Evolutionary conservation across 2,113 vertebrate species (phyloP), one percentile per base, ranked within the genome.

Genomic region (Gorilla gorilla): DNA sequence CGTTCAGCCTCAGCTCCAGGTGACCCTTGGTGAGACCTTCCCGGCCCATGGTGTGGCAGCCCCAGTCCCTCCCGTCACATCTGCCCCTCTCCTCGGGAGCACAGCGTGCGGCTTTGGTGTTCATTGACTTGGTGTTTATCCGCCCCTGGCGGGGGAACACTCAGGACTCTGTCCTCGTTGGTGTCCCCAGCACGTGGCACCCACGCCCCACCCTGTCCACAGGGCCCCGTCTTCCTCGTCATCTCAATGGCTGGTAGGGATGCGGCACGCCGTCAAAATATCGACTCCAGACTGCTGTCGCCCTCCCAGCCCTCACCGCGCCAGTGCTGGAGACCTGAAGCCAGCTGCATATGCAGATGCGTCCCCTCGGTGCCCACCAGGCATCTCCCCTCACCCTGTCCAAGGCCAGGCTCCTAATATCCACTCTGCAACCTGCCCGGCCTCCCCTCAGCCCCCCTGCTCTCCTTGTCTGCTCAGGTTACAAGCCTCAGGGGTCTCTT

Each of bases 91-190:
- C 25, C 48, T 64, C 25, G 30, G 43, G 40, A 50, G 9, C 35
- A 18, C 35, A 7, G 50, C 25, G 0, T 4, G 3, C 17, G 10
- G 1, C 14, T 1, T 8, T 1, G 48, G 25, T 45, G 43, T 48
- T 22, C 13, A 17, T 61, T 78, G 35, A n/a, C 14, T 50, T 48
- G 8, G 30, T 45, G n/a, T 52, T 80, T 10, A 27, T 68, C 48
- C 52, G 9, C n/a, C n/a, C 9, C 2, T 17, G 1, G 22, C 2
- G 10, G 25, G 7, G 38, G 38, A 68, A 10, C 16, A 20, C 43
- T 86, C 22, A 23, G 57, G 27, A 76, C 25, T 12, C 13, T 75
- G 61, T 75, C 17, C 55, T 84, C 23, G 17, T 75, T 50, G 17
- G 72, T 48, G 27, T 43, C 27, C 57, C 45, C 3, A 22, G 72